These are phyloP conservation scores for Euphydryas editha DNA, from an alignment of 2,888 invertebrate species.

Conservation along the genomic window DNA sequence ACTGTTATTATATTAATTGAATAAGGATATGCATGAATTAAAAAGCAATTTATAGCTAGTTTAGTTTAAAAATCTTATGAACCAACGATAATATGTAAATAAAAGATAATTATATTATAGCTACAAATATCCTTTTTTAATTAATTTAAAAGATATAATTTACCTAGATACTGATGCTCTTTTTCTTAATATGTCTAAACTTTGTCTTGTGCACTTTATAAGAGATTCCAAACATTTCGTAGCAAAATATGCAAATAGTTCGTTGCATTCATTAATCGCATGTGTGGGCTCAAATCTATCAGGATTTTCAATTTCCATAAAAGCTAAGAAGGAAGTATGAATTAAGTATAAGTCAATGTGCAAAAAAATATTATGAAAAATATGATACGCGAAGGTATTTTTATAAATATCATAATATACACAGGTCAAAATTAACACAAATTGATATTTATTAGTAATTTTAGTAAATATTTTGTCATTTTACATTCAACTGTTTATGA, in stretches of 20 bases:
- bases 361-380: no score
- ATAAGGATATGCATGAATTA: no score
- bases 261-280: constrained; percentile 89
- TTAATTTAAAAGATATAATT: not conserved
- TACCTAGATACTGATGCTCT: constrained; percentile 80
- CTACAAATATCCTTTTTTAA: no score
- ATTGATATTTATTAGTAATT: no score
- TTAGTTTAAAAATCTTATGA: no score
- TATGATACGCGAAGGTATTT: no score
- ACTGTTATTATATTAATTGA: constrained; percentile 52
- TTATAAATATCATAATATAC: no score
- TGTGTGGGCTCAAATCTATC: constrained; percentile 82
- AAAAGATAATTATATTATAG: no score
- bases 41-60: no score
- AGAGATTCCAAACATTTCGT: constrained; percentile 89
- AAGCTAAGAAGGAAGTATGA: constrained; percentile 70
- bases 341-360: not conserved
- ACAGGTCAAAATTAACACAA: not conserved
- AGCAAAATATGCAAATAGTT: constrained; percentile 91
- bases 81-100: no score
- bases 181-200: constrained; percentile 88
- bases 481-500: no score
- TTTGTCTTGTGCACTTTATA: constrained; percentile 88
- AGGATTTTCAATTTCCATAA: constrained; percentile 85
- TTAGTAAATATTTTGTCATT: no score